Evolutionary conservation across 2,797 vertebrate species (phyloP), one percentile per base, ranked within the genome.

Genomic region (Siniperca undulata): DNA sequence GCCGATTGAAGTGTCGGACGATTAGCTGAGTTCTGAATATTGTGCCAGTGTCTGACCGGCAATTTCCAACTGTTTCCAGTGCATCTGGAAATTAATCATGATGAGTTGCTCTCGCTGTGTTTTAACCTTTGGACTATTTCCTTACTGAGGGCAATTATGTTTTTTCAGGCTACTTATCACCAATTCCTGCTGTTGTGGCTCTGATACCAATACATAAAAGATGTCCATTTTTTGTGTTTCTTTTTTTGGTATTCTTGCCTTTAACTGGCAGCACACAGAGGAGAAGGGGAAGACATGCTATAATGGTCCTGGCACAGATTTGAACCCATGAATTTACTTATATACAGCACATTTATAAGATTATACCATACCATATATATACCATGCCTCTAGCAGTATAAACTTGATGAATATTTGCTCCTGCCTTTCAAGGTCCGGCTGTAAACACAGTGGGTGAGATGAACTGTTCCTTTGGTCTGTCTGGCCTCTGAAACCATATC

Each of bases 321-420:
- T 80, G 14, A 68, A 46, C 36, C 36, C 56, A 53, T 2, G 46
- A 62, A 17, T 0, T 1, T 22, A 79, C 84, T 77, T 42, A 81
- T 22, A 56, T n/a, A 24, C 34, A 56, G 59, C 17, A 70, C 12
- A 74, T 27, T 27, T 27, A 27, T 2, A 27, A 27, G 27, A 27
- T 27, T 2, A 2, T 27, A 27, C 27, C 27, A 27, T 27, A 27
- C 27, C n/a, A 38, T 12, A 38, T 46, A 53, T 74, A 27, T 27
- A 27, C 27, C 42, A 78, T 1, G 38, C 19, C 14, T 69, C 36
- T 14, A 44, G 46, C 55, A 42, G 11, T 50, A 50, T 46, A 59
- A 58, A 82, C 34, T 48, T 56, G 5, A 77, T 55, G 60, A 74
- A 87, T 78, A 80, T 79, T 76, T 71, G 38, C 0, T 50, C 20